These are phyloP conservation scores for Microcebus tavaratra DNA, from an alignment of 2,113 vertebrate genomes.

Conservation along the genomic window DNA sequence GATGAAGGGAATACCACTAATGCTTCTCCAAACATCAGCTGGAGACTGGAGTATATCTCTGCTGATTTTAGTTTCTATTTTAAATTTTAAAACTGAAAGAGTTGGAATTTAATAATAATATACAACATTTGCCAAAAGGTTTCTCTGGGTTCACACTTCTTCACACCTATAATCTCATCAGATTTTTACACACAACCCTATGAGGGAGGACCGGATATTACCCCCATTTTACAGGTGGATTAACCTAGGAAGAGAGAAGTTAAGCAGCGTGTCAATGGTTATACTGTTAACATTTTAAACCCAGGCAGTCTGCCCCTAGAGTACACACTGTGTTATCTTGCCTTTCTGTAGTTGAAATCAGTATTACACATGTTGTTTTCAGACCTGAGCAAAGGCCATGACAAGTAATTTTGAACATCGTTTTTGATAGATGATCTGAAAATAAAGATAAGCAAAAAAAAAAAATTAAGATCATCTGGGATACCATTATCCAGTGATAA, in stretches of 20 bases:
- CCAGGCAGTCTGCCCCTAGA: neutral
- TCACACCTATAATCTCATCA: neutral
- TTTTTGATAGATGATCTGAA: neutral
- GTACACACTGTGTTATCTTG: neutral
- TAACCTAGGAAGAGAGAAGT: neutral
- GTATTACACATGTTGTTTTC: neutral
- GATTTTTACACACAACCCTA: neutral
- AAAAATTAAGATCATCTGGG: neutral
- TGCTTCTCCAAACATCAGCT: constrained; percentile 22
- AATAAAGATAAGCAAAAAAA: constrained; percentile 8
- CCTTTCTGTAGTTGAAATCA: neutral
- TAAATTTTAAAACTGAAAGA: constrained; percentile 38
- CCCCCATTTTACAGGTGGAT: neutral
- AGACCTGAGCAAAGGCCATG: neutral
- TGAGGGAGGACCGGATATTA: neutral
- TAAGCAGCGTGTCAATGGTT: neutral
- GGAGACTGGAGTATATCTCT: neutral
- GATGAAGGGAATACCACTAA: neutral
- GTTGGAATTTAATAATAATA: neutral
- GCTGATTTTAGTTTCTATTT: constrained; percentile 45
- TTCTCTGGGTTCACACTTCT: neutral
- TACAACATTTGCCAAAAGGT: neutral
- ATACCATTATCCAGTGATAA: neutral
- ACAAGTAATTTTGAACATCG: neutral
- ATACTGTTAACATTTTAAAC: neutral